These are phyloP conservation scores for Caenorhabditis becei DNA, from an alignment of 2,888 invertebrate species.

Conservation along the genomic window DNA sequence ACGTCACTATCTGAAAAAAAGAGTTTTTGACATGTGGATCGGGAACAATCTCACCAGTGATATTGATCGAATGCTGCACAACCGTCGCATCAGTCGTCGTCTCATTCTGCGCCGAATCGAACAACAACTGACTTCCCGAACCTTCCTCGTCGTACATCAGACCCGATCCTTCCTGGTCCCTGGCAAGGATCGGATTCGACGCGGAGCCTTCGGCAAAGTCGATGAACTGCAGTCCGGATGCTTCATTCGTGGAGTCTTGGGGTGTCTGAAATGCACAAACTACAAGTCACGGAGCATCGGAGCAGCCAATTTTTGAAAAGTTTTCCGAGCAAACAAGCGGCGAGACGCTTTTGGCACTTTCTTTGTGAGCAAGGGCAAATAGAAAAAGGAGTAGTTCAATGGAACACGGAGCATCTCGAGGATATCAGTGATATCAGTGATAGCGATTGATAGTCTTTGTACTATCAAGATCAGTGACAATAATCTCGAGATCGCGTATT, in stretches of 20 bases:
- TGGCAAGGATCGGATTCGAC: constrained; percentile 43
- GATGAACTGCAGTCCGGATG: constrained; percentile 45
- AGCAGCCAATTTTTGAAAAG: constrained; percentile 29
- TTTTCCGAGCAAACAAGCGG: constrained; percentile 3
- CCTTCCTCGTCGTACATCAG: constrained; percentile 52
- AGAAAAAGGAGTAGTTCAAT: constrained; percentile 23
- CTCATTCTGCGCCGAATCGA: constrained; percentile 25
- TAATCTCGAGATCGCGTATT: no score
- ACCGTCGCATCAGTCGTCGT: constrained; percentile 11
- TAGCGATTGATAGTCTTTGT: constrained; percentile 22
- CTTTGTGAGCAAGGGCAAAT: constrained; percentile 24
- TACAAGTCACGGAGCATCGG: constrained; percentile 8
- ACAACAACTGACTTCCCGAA: constrained; percentile 35
- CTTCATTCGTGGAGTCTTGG: constrained; percentile 34
- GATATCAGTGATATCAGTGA: no score
- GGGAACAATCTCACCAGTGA: constrained; percentile 28
- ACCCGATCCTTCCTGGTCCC: constrained; percentile 43
- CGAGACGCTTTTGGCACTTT: constrained; percentile 35
- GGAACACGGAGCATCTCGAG: constrained; percentile 26
- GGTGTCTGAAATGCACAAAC: constrained; percentile 13
- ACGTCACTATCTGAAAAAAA: constrained; percentile 53
- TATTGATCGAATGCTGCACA: constrained; percentile 42
- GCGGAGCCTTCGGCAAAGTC: constrained; percentile 41
- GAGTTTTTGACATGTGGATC: neutral
- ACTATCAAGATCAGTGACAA: neutral